These are phyloP conservation scores for Toxotes lorentzi DNA, from an alignment of 2,797 vertebrate genomes.

Conservation along the genomic window DNA sequence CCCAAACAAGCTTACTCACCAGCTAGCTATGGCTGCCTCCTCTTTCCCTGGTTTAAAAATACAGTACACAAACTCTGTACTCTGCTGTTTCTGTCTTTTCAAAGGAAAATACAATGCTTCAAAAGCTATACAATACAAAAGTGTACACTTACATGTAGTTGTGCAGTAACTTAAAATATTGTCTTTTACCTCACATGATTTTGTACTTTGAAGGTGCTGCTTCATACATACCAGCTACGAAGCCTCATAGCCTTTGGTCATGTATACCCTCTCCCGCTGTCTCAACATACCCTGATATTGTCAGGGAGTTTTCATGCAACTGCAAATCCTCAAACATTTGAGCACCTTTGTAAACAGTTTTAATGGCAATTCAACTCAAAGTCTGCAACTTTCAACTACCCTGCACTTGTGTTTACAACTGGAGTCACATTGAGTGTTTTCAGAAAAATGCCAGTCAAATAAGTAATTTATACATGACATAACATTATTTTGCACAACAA, in stretches of 20 bases:
- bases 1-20: slow-evolving; percentile 41
- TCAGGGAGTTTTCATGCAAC: slow-evolving; percentile 20
- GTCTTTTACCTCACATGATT: slow-evolving; percentile 18
- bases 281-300: not conserved
- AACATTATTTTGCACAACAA: not conserved
- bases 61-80: slow-evolving; percentile 1
- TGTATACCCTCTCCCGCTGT: not conserved
- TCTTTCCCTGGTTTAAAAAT: slow-evolving; percentile 31
- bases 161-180: slow-evolving; percentile 8
- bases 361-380: slow-evolving; percentile 9
- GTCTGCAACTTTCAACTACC: slow-evolving; percentile 2
- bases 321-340: slow-evolving; percentile 20
- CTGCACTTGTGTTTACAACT: not conserved
- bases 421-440: slow-evolving; percentile 5
- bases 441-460: not conserved
- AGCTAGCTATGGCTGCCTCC: slow-evolving; percentile 8
- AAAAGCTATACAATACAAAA: not conserved
- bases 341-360: slow-evolving; percentile 4
- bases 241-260: slow-evolving; percentile 1
- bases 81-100: not conserved
- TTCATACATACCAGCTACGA: slow-evolving; percentile 20
- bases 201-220: slow-evolving; percentile 15
- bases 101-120: slow-evolving; percentile 12
- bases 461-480: not conserved
- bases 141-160: not conserved